These are phyloP conservation scores for Temnothorax nylanderi DNA, from an alignment of 1,140 invertebrate genomes.

Conservation along the genomic window DNA sequence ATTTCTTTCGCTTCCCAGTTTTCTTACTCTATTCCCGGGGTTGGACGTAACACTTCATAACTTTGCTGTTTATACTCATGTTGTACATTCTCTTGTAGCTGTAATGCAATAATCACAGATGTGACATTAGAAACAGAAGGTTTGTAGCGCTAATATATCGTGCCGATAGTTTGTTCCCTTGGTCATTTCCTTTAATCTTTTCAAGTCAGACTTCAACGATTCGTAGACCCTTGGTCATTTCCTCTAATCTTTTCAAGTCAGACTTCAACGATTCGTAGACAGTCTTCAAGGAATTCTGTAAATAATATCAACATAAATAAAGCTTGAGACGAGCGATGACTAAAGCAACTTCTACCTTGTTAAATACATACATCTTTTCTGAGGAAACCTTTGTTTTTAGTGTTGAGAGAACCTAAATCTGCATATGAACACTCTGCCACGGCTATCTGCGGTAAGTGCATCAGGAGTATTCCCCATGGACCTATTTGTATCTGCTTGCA, in stretches of 20 bases:
- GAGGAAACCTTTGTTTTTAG: too few relatives aligned
- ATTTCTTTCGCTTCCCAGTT: too few relatives aligned
- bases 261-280: too few relatives aligned
- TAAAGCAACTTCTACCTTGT: neutral
- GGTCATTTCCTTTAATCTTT: constrained; percentile 87
- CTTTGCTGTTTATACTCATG: too few relatives aligned
- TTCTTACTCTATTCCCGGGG: too few relatives aligned
- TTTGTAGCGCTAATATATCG: constrained; percentile 75
- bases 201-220: too few relatives aligned
- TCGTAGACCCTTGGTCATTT: too few relatives aligned
- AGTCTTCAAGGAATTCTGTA: constrained; percentile 87
- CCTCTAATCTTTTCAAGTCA: too few relatives aligned
- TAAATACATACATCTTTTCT: constrained; percentile 89
- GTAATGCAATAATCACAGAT: constrained; percentile 64
- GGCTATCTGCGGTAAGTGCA: too few relatives aligned
- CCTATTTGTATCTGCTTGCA: too few relatives aligned
- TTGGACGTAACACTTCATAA: too few relatives aligned
- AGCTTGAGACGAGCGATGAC: neutral
- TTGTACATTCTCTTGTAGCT: constrained; percentile 88
- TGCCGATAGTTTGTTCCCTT: constrained; percentile 82
- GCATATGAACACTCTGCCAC: constrained; percentile 90
- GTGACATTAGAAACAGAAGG: constrained; percentile 49
- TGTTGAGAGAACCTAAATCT: constrained; percentile 89
- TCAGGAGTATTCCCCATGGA: constrained; percentile 87
- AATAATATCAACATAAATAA: constrained; percentile 48